Evolutionary conservation across 2,797 vertebrate species (phyloP), one percentile per base, ranked within the genome.

Genomic region (Acanthurus lineatus): DNA sequence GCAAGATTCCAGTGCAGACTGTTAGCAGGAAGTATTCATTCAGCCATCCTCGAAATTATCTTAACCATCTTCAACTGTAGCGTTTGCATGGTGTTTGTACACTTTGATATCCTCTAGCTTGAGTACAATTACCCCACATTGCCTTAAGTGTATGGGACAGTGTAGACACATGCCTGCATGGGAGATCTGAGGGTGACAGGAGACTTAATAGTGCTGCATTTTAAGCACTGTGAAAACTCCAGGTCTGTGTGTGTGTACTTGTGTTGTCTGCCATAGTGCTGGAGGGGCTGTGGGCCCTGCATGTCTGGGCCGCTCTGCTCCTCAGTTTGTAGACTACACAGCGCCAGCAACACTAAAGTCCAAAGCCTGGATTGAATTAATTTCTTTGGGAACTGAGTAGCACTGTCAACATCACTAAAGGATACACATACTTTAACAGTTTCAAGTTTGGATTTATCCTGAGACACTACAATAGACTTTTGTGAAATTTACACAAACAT

Each of bases 291-390:
- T 76, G 86, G 83, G 90, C 57, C 73, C 77, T 88, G 89, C 93
- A 89, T 87, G 92, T 92, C 92, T 92, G 92, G 91, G 89, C 94
- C 9, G 66, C 88, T 90, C 88, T 82, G 77, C 65, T n/a, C 81
- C 81, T 81, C 81, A 48, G 58, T 74, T 20, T 76, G 72, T 52
- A 90, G 88, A 90, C 87, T 80, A 80, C 79, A 88, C 81, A 89
- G 83, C 67, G 80, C 86, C 81, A 90, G 75, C 58, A 76, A 75
- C 80, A 68, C 66, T 56, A 54, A 85, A 88, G 82, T 64, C 77
- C 77, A 89, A 82, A 88, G 86, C 86, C 90, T 89, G 89, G 83
- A 73, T 74, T 74, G 67, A 86, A 86, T 89, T 91, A 77, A 71
- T 82, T 82, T 84, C 70, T 87, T 73, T 88, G 79, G 81, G 84